phyloP scores from a whole-genome alignment of 2,113 vertebrate species.

The Oenanthe melanoleuca region DNA sequence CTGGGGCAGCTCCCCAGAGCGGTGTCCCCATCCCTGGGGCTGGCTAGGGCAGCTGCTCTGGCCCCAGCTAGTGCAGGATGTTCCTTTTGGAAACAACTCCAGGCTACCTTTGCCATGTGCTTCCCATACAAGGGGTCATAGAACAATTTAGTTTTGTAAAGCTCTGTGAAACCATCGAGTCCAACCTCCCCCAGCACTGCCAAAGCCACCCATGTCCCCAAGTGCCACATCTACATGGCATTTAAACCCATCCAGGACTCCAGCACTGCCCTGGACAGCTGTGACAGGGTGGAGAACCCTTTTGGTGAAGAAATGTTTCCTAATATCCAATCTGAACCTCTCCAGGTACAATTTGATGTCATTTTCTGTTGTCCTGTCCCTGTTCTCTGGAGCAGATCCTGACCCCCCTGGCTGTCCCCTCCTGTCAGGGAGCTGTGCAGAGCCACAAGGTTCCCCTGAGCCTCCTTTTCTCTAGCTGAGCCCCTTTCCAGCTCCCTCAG shows the following conservation, averaged over 20 bases:
- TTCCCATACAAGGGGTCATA: rapidly evolving
- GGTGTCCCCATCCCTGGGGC: rapidly evolving
- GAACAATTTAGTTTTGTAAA: not conserved
- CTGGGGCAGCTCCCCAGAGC: not conserved
- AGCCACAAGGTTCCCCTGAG: not conserved
- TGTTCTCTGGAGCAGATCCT: not conserved
- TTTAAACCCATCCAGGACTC: not conserved
- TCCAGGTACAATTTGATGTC: not conserved
- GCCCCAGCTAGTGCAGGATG: too few relatives aligned
- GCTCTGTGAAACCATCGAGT: rapidly evolving
- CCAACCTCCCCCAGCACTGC: not conserved
- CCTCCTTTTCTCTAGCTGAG: not conserved
- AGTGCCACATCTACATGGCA: rapidly evolving
- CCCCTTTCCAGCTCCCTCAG: not conserved
- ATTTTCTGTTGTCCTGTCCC: not conserved
- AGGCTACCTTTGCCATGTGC: not conserved
- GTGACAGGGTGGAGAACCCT: not conserved
- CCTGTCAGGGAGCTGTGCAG: not conserved
- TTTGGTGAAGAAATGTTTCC: not conserved
- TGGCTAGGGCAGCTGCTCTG: not conserved
- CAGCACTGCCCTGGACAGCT: rapidly evolving
- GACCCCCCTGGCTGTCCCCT: rapidly evolving
- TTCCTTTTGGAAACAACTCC: not conserved
- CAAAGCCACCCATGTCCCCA: not conserved
- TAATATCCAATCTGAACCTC: not conserved